These are phyloP conservation scores for Acutogordius australiensis DNA, from an alignment of 2,888 invertebrate species.

Conservation along the genomic window DNA sequence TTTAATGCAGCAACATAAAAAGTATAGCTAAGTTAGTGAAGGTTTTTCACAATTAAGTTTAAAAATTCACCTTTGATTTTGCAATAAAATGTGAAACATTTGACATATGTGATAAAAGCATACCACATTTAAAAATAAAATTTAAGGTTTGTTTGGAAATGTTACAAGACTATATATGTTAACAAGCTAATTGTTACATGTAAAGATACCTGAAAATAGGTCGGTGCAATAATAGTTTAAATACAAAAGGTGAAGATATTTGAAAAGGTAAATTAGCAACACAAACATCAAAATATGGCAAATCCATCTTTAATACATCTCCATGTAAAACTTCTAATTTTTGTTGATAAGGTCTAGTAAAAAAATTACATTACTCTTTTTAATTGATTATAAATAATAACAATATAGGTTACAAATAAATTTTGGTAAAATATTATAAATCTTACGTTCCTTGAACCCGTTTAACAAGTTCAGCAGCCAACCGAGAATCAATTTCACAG, in stretches of 20 bases:
- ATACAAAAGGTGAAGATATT: slow-evolving; percentile 54
- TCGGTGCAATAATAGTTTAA: slow-evolving; percentile 56
- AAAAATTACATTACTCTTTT: too few relatives aligned
- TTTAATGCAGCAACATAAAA: too few relatives aligned
- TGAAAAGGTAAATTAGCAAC: slow-evolving; percentile 95
- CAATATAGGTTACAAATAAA: slow-evolving; percentile 11
- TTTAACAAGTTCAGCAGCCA: slow-evolving; percentile 88
- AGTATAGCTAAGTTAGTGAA: too few relatives aligned
- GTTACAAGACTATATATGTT: too few relatives aligned
- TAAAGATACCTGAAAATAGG: slow-evolving; percentile 24
- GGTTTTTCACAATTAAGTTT: too few relatives aligned
- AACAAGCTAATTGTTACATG: too few relatives aligned
- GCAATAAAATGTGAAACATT: too few relatives aligned
- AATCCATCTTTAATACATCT: slow-evolving; percentile 65
- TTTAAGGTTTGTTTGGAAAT: too few relatives aligned
- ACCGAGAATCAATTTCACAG: slow-evolving; percentile 73
- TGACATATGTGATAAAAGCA: too few relatives aligned
- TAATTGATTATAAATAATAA: too few relatives aligned
- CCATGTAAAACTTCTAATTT: slow-evolving; percentile 71
- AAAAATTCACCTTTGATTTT: too few relatives aligned
- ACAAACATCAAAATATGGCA: slow-evolving; percentile 88
- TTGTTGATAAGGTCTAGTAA: slow-evolving; percentile 45
- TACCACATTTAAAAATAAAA: too few relatives aligned
- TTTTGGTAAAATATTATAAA: slow-evolving; percentile 8
- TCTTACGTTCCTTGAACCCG: slow-evolving; percentile 38